A percentile compares a stretch with the other conserved stretches of the same genome.
These are phyloP conservation scores for Mesopsocus fuscifrons DNA, from an alignment of 2,888 invertebrate genomes.

Conservation along the genomic window DNA sequence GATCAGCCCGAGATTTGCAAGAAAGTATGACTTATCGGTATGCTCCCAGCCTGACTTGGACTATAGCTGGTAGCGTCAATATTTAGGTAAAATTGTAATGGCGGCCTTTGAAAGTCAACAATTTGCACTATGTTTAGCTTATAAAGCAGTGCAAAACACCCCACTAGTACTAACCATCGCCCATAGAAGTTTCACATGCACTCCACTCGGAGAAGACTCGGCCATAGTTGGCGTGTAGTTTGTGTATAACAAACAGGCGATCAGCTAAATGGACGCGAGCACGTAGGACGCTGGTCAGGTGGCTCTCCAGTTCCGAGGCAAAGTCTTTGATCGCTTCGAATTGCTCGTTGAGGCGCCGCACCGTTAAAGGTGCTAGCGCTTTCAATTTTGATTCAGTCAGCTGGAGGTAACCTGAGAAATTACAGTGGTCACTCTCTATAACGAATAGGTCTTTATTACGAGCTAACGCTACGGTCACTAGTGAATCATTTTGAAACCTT, in stretches of 20 bases:
- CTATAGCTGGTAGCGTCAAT: no score
- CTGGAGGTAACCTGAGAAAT: conserved; percentile 44
- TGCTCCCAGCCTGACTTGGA: no score
- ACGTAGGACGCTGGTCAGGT: conserved; percentile 25
- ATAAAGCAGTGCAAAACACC: no score
- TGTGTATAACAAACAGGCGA: conserved; percentile 55
- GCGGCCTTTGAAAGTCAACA: no score
- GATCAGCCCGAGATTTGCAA: no score
- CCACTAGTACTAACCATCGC: conserved; percentile 40
- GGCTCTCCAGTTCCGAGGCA: conserved; percentile 42
- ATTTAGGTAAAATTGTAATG: no score
- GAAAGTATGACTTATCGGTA: no score
- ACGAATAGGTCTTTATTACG: no score
- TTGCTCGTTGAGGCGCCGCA: conserved; percentile 49
- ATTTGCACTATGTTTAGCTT: conserved; percentile 3
- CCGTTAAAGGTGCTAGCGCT: conserved; percentile 45
- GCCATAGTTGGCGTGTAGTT: conserved; percentile 63
- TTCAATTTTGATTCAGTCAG: conserved; percentile 63
- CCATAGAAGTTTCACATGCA: conserved; percentile 63
- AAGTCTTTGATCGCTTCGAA: conserved; percentile 60
- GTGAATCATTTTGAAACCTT: no score
- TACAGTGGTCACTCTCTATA: no score
- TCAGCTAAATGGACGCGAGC: conserved; percentile 46
- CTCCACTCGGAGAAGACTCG: conserved; percentile 74
- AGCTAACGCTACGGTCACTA: no score